A percentile compares a stretch with the other conserved stretches of the same genome.
These are phyloP conservation scores for Catostomus latipinnis DNA, from an alignment of 2,797 vertebrate species.

Conservation along the genomic window DNA sequence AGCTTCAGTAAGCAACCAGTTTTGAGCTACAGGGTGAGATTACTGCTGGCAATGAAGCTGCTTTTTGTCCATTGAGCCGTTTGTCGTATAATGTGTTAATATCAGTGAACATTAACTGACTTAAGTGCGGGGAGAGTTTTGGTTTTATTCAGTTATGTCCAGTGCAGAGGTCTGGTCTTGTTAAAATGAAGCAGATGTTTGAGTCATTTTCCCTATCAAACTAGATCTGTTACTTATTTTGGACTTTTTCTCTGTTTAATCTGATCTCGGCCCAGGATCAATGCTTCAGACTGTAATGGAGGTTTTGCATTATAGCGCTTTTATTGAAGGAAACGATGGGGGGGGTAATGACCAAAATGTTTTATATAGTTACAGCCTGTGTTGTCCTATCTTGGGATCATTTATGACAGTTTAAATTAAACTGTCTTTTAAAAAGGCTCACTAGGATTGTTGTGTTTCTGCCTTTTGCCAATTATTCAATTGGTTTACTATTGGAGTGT, in stretches of 20 bases:
- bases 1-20: no score
- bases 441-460: neutral
- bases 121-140: slow-evolving; percentile 1
- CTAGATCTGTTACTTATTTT: slow-evolving; percentile 32
- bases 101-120: slow-evolving; percentile 9
- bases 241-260: slow-evolving; percentile 31
- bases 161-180: slow-evolving; percentile 13
- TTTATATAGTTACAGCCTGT: slow-evolving; percentile 20
- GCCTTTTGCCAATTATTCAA: neutral
- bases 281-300: neutral
- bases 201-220: slow-evolving; percentile 17
- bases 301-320: slow-evolving; percentile 32
- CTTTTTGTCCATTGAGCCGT: neutral
- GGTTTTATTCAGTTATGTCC: slow-evolving; percentile 41
- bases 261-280: slow-evolving; percentile 25
- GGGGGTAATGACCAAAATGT: slow-evolving; percentile 22
- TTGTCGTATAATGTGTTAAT: slow-evolving; percentile 2
- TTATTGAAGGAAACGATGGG: slow-evolving; percentile 30
- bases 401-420: slow-evolving; percentile 40
- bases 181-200: slow-evolving; percentile 22
- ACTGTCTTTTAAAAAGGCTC: neutral
- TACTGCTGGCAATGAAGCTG: neutral
- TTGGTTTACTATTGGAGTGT: neutral
- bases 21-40: no score
- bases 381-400: slow-evolving; percentile 4